Conservation (phyloP, 2,888 invertebrate genomes). For the Erebia ligea region DNA sequence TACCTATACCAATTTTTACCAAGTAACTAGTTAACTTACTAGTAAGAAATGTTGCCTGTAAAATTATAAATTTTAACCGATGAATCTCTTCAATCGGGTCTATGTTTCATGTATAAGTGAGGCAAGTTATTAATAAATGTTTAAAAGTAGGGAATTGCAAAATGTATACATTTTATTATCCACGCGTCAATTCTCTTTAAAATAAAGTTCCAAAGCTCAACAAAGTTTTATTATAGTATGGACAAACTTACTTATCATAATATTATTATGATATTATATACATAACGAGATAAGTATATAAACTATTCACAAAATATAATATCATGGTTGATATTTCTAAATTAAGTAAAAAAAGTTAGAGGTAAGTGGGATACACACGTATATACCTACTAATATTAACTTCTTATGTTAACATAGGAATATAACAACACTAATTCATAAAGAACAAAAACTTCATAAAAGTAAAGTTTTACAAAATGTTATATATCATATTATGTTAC, state of each 20-base stretch:
- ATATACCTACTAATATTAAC: too few species aligned
- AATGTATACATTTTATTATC: not conserved
- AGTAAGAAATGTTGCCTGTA: not conserved
- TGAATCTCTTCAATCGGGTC: conserved; percentile 28
- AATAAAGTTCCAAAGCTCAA: conserved; percentile 7
- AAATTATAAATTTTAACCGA: conserved; percentile 7
- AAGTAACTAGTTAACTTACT: too few species aligned
- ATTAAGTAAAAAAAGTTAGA: too few species aligned
- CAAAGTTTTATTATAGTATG: not conserved
- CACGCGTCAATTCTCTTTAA: conserved; percentile 3
- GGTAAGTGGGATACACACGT: too few species aligned
- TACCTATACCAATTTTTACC: not conserved
- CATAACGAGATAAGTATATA: too few species aligned
- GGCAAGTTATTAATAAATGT: not conserved
- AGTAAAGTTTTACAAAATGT: not conserved
- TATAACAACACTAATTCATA: too few species aligned
- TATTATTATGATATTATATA: too few species aligned
- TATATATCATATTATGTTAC: not conserved
- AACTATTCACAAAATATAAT: too few species aligned
- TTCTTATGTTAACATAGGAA: too few species aligned
- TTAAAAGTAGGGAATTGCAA: not conserved
- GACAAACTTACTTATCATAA: too few species aligned
- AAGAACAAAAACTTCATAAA: not conserved
- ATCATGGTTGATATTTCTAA: too few species aligned
- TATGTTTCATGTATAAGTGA: conserved; percentile 14